Conservation (phyloP, 2,113 vertebrate species). For the Sigmodon hispidus region DNA sequence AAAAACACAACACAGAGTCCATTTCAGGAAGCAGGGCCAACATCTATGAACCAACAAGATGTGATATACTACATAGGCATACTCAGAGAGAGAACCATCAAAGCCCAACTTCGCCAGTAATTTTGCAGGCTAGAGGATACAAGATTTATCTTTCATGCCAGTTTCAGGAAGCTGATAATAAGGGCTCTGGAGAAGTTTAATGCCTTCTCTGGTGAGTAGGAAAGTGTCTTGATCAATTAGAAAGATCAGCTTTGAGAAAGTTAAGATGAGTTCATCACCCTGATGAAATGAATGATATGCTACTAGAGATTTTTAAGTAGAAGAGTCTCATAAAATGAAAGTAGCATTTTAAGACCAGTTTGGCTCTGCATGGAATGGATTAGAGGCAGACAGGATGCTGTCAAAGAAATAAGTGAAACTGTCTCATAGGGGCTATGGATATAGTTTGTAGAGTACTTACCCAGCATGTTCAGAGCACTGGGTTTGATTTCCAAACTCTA, state of each 20-base stretch:
- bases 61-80: background rate
- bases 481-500: background rate
- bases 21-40: background rate
- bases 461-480: background rate
- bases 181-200: background rate
- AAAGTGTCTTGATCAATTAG: background rate
- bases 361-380: background rate
- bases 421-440: background rate
- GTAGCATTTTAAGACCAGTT: constrained; percentile 31
- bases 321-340: background rate
- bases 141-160: background rate
- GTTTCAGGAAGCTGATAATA: background rate
- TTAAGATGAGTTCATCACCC: background rate
- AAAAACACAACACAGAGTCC: background rate
- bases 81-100: background rate
- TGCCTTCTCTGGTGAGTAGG: background rate
- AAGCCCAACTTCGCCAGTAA: background rate
- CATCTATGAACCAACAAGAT: background rate
- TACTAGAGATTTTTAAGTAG: background rate
- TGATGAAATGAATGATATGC: background rate
- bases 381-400: constrained; percentile 28
- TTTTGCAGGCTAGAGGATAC: background rate
- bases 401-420: constrained; percentile 27
- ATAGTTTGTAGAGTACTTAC: background rate
- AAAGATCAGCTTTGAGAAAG: background rate